phyloP scores from a whole-genome alignment of 2,888 invertebrate genomes.

The Argynnis bischoffii region DNA sequence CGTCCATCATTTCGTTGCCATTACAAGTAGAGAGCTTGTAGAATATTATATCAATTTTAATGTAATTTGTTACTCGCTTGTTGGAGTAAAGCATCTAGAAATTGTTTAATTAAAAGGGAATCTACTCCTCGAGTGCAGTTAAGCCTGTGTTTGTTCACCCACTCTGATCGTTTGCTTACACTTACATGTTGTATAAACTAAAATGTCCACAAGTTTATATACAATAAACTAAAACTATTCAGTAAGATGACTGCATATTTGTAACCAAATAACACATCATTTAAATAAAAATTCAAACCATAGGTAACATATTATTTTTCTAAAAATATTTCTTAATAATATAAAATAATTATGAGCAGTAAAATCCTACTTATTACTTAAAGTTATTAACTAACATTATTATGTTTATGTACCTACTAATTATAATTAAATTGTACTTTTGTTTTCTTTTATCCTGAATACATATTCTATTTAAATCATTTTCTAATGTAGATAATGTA shows the following conservation, averaged over 20 bases:
- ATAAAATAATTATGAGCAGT: no score
- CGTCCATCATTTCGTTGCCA: not conserved
- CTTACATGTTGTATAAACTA: slow-evolving; percentile 21
- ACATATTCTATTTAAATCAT: no score
- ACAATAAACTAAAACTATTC: not conserved
- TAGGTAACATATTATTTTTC: no score
- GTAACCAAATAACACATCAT: not conserved
- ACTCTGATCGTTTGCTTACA: slow-evolving; percentile 47
- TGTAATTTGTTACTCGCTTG: slow-evolving; percentile 30
- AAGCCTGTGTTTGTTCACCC: slow-evolving; percentile 67
- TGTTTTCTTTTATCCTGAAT: no score
- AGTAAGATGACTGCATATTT: not conserved
- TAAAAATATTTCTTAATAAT: no score
- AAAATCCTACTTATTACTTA: no score
- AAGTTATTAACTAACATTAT: no score
- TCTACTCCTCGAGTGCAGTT: slow-evolving; percentile 65
- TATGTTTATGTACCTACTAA: no score
- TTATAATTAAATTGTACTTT: no score
- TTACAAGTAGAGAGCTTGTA: slow-evolving; percentile 6
- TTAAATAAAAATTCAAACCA: no score
- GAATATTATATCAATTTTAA: slow-evolving; percentile 29
- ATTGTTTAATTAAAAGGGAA: slow-evolving; percentile 75
- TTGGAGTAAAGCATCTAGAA: slow-evolving; percentile 53
- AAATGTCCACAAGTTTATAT: not conserved
- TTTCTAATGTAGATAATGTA: no score